Base-by-base conservation (phyloP, 1,140 invertebrate genomes). In the Drosophila littoralis region DNA sequence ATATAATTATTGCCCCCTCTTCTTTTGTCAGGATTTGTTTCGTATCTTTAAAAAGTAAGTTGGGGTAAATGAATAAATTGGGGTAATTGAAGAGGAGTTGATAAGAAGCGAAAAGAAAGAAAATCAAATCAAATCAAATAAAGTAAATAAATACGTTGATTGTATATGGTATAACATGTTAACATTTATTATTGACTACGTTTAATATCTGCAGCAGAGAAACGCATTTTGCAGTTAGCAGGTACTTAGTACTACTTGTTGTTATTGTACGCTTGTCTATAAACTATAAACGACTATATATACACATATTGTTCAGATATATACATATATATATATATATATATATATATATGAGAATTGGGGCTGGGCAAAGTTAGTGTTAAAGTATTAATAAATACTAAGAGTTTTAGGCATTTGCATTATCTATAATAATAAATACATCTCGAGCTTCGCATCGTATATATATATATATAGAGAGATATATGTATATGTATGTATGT, bases 261-360 rank as follows among this genome's bases (percentile, higher is more conserved):
- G 89, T 88, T 88, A 88, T 88, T 88, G 83, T 88, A 88, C 83
- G 84, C 79, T 88, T 80, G 83, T 88, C 83, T 76, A 28, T 83
- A 79, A 61, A 46, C 55, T 71, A 61, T 40, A 61, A 79, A 32
- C 40, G 54, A 65, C 22, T 46, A 71, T 36, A 61, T 57, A 58
- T 75, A 51, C 45, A 35, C 10, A 64, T 75, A 36, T 61, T 28
- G 4, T 28, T 17, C 9, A 22, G 0, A 36, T 72, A 65, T 59
- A 54, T 50, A 54, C 51, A 43, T 77, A 43, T 60, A 45, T 43
- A 42, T 65, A 40, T 54, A 64, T 58, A 72, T 69, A 61, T 65
- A 22, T 59, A 48, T 35, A 9, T 35, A 38, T 40, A 17, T 61
- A 70, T 71, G 66, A 75, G 72, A 78, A 69, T 74, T 54, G 54